Evolutionary conservation across 92 coral and sea anemone species (phyloP), one percentile per base, ranked within the genome.

Genomic region (Heteractis magnifica): DNA sequence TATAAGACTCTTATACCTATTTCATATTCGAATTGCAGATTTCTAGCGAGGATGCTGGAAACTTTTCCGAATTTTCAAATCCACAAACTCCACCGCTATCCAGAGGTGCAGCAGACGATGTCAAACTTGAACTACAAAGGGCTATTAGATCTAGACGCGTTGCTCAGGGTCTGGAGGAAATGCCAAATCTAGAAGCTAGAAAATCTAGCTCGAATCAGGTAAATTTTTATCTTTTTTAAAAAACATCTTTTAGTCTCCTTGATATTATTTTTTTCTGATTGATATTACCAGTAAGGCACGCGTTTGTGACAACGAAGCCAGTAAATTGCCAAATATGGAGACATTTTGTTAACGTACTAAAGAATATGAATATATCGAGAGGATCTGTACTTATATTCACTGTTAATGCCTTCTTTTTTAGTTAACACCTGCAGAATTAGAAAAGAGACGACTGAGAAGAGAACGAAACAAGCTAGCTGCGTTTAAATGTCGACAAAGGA

Each of bases 401-500:
- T 75, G 19, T 70, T 51, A 34, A 0, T 10, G 11, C 10, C 65
- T 18, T 16, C 56, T 64, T 13, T 13, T 82, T 58, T 59, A 97
- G 99, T 91, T 97, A 6, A 89, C 99, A 34, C 83, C 88, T 9
- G 97, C 93, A 70, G 99, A 97, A 77, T 93, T 90, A 58, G 99
- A 97, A 60, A 97, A 89, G 81, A 68, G 99, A 83, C 83, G 97
- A 49, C 76, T 94, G 49, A 75, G 99, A 77, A 82, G 99, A 84
- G 99, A 97, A 75, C 81, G 99, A 82, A 97, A 97, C 78, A 97
- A 97, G 85, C 64, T 94, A 56, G 99, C 99, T 16, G 99, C 99
- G 13, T 97, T 93, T 77, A 94, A 93, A 84, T 97, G 99, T 72
- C 83, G 99, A 56, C 99, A 94, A 79, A 79, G 99, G 34, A 80